Conservation (phyloP, 1,140 invertebrate genomes). For the Drosophila punjabiensis region DNA sequence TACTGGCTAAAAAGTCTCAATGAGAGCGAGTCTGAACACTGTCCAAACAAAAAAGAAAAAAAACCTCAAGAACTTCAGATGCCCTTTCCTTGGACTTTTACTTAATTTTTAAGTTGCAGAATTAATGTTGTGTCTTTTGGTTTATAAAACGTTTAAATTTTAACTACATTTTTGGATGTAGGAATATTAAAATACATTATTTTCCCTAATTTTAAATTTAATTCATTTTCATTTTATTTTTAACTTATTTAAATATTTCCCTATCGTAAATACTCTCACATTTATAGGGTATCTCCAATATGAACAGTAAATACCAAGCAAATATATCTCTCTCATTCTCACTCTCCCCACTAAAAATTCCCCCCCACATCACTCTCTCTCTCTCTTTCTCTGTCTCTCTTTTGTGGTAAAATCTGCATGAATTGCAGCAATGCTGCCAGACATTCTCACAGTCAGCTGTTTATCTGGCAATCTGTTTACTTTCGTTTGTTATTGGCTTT, state of each 20-base stretch:
- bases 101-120: too few species aligned
- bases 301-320: conserved; percentile 3
- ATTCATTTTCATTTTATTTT: neutral
- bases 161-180: too few species aligned
- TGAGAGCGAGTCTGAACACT: conserved; percentile 46
- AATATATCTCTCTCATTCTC: conserved; percentile 4
- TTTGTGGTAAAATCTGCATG: conserved; percentile 50
- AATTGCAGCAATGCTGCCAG: conserved; percentile 66
- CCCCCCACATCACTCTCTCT: neutral
- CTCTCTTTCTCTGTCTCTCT: neutral
- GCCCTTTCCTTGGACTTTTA: too few species aligned
- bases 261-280: neutral
- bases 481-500: conserved; percentile 56
- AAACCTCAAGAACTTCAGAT: conserved; percentile 43
- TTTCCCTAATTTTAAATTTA: neutral
- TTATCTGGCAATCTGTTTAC: conserved; percentile 57
- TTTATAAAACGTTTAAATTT: too few species aligned
- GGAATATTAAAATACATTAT: too few species aligned
- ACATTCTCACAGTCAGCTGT: conserved; percentile 62
- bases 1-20: conserved; percentile 56
- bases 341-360: neutral
- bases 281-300: conserved; percentile 1
- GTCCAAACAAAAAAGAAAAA: conserved; percentile 31
- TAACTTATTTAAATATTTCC: neutral
- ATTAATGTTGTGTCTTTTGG: too few species aligned